A percentile compares a stretch with the other conserved stretches of the same genome.
Conservation (phyloP, 2,113 vertebrate genomes). For the Spea bombifrons region DNA sequence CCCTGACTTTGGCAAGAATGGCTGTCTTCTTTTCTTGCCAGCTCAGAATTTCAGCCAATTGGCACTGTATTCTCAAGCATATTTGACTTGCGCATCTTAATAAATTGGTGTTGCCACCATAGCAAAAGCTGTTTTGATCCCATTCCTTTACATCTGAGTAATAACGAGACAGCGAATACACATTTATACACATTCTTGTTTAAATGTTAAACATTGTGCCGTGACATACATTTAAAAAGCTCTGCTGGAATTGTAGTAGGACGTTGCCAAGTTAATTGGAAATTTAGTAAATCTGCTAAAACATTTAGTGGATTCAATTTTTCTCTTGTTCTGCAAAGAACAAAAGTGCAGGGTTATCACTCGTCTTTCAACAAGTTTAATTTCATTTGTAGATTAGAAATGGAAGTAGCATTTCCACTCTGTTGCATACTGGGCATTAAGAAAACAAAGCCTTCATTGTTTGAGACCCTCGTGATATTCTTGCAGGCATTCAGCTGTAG, state of each 20-base stretch:
- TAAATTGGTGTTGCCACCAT: slow-evolving; percentile 32
- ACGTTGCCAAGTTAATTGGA: slow-evolving; percentile 73
- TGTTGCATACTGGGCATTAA: slow-evolving; percentile 69
- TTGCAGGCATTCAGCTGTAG: slow-evolving; percentile 69
- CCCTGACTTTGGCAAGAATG: slow-evolving; percentile 54
- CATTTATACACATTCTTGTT: slow-evolving; percentile 4
- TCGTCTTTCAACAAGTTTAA: slow-evolving; percentile 83
- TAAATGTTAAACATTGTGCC: slow-evolving; percentile 1
- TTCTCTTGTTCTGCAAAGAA: slow-evolving; percentile 63
- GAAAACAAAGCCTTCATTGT: slow-evolving; percentile 76
- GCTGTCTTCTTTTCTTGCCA: slow-evolving; percentile 55
- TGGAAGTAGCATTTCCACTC: slow-evolving; percentile 83
- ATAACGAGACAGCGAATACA: neutral
- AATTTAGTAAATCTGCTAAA: slow-evolving; percentile 81
- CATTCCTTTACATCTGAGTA: neutral
- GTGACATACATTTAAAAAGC: neutral
- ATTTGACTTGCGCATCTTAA: slow-evolving; percentile 55
- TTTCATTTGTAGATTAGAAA: slow-evolving; percentile 78
- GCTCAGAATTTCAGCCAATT: slow-evolving; percentile 63
- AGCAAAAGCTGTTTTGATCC: slow-evolving; percentile 32
- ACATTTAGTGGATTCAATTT: slow-evolving; percentile 76
- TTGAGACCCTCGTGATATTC: slow-evolving; percentile 51
- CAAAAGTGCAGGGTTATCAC: slow-evolving; percentile 71
- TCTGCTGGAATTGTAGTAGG: slow-evolving; percentile 52
- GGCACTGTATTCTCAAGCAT: slow-evolving; percentile 74